Evolutionary conservation across 2,797 vertebrate species (phyloP), one percentile per base, ranked within the genome.

Genomic region (Acrossocheilus fasciatus): DNA sequence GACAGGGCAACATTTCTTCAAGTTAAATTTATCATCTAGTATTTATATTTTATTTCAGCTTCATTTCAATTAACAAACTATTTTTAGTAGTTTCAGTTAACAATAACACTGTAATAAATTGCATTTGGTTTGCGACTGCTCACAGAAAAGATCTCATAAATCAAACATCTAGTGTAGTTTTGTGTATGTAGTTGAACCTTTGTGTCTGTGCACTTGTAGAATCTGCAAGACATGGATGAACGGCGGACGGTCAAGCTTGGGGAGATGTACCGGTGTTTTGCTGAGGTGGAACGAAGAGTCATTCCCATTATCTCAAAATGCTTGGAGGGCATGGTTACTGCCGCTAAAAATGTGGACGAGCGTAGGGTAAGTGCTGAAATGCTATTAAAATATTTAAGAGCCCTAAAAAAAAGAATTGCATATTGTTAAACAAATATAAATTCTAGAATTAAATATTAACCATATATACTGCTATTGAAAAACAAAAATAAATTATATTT

Each of bases 211-310:
- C 39, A 18, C 54, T 70, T 70, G 69, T 95, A 99, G 98, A 98
- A 98, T 92, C 95, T 99, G 87, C 98, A 99, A 94, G 97, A 96
- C 95, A 99, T 99, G 98, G 98, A 99, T 89, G 96, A 98, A 90
- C 95, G 97, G 36, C 96, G 98, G 82, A 99, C 98, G 0, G 94
- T 97, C 91, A 99, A 99, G 91, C 96, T 99, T 15, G 97, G 97
- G 11, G 98, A 99, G 93, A 99, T 97, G 89, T 99, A 98, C 92
- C 96, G 95, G 93, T 97, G 95, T 91, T 99, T 99, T 85, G 98
- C 98, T 7, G 98, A 99, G 92, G 97, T 97, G 20, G 98, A 99
- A 92, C 94, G 97, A 84, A 96, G 96, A 92, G 98, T 99, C 93
- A 94, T 99, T 91, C 98, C 98, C 1, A 99, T 99, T 89, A 92